A percentile compares a stretch with the other conserved stretches of the same genome.
Evolutionary conservation across 2,888 invertebrate species (phyloP).

Genomic region (Girardia tigrina): DNA sequence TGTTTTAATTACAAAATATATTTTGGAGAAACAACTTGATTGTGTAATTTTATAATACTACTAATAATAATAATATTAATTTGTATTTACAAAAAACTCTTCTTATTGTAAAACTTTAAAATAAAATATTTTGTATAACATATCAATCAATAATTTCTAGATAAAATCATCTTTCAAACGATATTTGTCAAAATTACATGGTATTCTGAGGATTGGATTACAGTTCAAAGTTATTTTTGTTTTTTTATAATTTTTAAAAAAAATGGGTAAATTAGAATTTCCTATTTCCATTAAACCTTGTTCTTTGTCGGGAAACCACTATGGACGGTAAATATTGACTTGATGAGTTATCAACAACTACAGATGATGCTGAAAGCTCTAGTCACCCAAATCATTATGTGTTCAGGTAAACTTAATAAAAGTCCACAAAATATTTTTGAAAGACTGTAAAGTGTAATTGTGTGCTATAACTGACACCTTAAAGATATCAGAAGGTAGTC

Average conservation of each 20-base stretch:
- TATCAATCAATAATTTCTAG: neutral
- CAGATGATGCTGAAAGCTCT: neutral
- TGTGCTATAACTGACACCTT: neutral
- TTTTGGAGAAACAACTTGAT: too few relatives aligned
- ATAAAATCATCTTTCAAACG: neutral
- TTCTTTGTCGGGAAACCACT: neutral
- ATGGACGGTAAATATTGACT: neutral
- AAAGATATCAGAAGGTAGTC: neutral
- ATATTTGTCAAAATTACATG: neutral
- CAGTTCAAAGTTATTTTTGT: neutral
- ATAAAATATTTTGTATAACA: too few relatives aligned
- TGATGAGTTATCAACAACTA: neutral
- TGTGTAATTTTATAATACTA: too few relatives aligned
- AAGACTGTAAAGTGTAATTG: neutral
- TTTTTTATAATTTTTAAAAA: neutral
- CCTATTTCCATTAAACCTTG: neutral
- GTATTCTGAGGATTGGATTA: neutral
- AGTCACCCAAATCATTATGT: neutral
- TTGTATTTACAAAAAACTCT: too few relatives aligned
- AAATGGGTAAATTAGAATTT: neutral
- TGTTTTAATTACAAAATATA: too few relatives aligned
- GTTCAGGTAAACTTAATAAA: neutral
- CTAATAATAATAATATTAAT: too few relatives aligned
- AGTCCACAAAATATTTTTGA: neutral
- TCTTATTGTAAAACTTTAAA: too few relatives aligned